Evolutionary conservation across 2,888 invertebrate species (phyloP).

Genomic region (Tetropium fuscum): DNA sequence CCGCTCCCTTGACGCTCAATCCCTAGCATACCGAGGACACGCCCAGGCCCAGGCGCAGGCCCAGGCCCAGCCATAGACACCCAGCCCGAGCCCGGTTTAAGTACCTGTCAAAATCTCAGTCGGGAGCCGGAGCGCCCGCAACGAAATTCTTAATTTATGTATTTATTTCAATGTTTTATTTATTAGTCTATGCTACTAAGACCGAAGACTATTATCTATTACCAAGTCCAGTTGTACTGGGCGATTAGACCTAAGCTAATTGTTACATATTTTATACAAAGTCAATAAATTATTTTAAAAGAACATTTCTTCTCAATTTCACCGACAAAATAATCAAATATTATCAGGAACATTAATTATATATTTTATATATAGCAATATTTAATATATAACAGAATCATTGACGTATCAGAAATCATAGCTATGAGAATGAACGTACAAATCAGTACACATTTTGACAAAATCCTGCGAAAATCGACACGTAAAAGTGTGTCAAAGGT

Average conservation of each 20-base stretch:
- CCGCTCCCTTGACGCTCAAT: conserved; percentile 80
- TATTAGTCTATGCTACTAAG: conserved; percentile 31
- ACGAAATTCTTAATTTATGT: conserved; percentile 37
- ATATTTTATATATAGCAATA: no score
- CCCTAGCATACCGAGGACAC: conserved; percentile 84
- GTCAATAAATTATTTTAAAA: conserved; percentile 51
- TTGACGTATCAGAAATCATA: no score
- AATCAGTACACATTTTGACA: no score
- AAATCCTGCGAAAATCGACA: no score
- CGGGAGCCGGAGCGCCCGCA: conserved; percentile 45
- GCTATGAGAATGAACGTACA: no score
- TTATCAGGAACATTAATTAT: no score
- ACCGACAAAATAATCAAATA: background rate
- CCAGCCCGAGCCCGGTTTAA: conserved; percentile 47
- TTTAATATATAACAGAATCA: no score
- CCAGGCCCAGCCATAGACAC: conserved; percentile 59
- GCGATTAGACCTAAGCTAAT: conserved; percentile 54
- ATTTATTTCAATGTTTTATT: conserved; percentile 42
- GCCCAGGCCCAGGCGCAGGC: conserved; percentile 60
- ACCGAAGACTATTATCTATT: conserved; percentile 55
- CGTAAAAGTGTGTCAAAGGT: no score
- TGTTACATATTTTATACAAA: conserved; percentile 58
- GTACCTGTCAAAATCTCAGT: conserved; percentile 62
- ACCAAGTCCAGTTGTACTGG: conserved; percentile 52
- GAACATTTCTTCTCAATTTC: conserved; percentile 16